phyloP scores from a whole-genome alignment of 2,113 vertebrate genomes.

The Morone saxatilis region DNA sequence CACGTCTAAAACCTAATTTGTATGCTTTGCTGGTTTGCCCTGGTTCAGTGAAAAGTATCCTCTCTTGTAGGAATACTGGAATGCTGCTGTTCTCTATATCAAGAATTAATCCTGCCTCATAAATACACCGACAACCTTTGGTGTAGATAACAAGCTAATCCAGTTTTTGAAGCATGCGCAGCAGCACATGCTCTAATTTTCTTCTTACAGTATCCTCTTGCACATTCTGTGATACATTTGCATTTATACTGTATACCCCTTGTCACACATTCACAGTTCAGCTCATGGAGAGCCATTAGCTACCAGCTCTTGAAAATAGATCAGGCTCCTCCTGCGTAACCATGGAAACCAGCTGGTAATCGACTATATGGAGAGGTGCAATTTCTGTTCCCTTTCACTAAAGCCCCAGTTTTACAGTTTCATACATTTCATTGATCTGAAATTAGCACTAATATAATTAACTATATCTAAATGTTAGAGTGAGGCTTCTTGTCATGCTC shows the following conservation, averaged over 20 bases:
- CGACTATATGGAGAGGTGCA: slow-evolving; percentile 54
- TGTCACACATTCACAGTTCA: slow-evolving; percentile 53
- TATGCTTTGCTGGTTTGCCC: slow-evolving; percentile 2
- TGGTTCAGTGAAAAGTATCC: neutral
- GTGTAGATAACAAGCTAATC: slow-evolving; percentile 60
- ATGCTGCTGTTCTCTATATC: slow-evolving; percentile 3
- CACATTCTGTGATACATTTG: slow-evolving; percentile 59
- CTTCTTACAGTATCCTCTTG: slow-evolving; percentile 29
- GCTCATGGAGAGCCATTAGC: slow-evolving; percentile 73
- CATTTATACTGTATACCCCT: slow-evolving; percentile 66
- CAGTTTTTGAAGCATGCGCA: slow-evolving; percentile 37
- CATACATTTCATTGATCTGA: slow-evolving; percentile 17
- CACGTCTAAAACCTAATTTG: slow-evolving; percentile 13
- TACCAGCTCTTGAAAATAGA: slow-evolving; percentile 77
- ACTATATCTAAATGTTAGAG: neutral
- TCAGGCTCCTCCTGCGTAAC: slow-evolving; percentile 73
- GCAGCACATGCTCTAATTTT: slow-evolving; percentile 52
- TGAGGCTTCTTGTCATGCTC: neutral
- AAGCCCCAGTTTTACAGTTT: slow-evolving; percentile 34
- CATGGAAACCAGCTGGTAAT: slow-evolving; percentile 79
- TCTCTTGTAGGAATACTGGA: slow-evolving; percentile 24
- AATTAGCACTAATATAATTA: neutral
- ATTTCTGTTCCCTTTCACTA: slow-evolving; percentile 45
- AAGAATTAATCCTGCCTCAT: slow-evolving; percentile 42
- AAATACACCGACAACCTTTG: slow-evolving; percentile 36